Base-by-base conservation (phyloP, 2,888 invertebrate genomes). In the Steromphala cineraria region DNA sequence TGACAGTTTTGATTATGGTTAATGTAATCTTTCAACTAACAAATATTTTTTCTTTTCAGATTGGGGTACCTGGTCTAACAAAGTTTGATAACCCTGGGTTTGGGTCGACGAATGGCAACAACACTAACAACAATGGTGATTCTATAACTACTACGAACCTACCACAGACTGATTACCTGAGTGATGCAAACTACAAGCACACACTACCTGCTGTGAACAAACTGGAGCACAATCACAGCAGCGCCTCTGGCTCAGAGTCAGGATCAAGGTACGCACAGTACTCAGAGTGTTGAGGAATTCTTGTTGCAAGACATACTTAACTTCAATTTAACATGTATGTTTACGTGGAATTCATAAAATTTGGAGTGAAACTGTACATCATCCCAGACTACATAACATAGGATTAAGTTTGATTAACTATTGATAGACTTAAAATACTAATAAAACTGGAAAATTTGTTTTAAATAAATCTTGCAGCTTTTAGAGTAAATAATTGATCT, bases 51-150 rank as follows among this genome's bases (percentile, higher is more conserved):
- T 62, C 21, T 75, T 80, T 80, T 8, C 82, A 86, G 86, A 80
- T 82, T 53, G 81, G 77, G 67, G 46, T 84, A 71, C 62, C 81
- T 52, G 79, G 79, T 21, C 78, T 82, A 19, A 81, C 82, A 85
- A 89, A 90, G 79, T 88, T 90, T 79, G 87, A 85, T 79, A 89
- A 86, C 75, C 90, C 90, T 28, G 78, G 89, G 84, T 90, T 90
- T 88, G 90, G 89, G 53, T 86, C 87, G 83, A 76, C 77, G 36
- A 79, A 82, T 40, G 78, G 78, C 19, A 76, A 79, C 24, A 82
- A 82, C 78, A 78, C 83, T 55, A 85, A 82, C 24, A 81, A 77
- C 56, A 83, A 82, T 55, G 53, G 75, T 21, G 81, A 79, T 17
- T 52, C 80, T 36, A 84, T 80, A 62, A 84, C 84, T 7, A 87